Conservation (phyloP, 2,888 invertebrate species). For the Lasioglossum figueresi region DNA sequence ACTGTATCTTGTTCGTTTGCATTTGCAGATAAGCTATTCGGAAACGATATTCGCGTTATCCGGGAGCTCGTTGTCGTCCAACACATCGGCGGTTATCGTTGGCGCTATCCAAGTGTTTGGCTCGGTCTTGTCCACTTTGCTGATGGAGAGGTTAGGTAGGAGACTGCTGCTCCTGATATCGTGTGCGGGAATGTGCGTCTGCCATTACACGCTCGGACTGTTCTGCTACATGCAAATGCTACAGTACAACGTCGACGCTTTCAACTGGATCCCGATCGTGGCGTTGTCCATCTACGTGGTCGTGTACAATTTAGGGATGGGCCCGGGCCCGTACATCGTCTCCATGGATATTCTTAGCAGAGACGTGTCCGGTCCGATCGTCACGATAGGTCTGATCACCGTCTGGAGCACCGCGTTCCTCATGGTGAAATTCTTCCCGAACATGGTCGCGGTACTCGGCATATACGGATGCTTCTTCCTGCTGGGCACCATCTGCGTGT, state of each 20-base stretch:
- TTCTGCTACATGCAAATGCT: conserved; percentile 79
- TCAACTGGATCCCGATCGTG: conserved; percentile 85
- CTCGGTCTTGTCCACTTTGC: conserved; percentile 82
- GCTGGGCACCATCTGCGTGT: conserved; percentile 72
- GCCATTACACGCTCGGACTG: conserved; percentile 77
- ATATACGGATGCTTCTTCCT: conserved; percentile 79
- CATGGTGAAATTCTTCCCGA: conserved; percentile 76
- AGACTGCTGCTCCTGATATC: conserved; percentile 84
- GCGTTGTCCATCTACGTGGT: conserved; percentile 85
- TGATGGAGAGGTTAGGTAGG: conserved; percentile 87
- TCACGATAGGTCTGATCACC: conserved; percentile 68
- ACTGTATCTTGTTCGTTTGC: neutral
- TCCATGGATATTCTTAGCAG: conserved; percentile 85
- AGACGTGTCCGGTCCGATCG: conserved; percentile 74
- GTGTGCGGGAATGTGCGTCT: conserved; percentile 79
- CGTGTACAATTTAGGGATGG: conserved; percentile 85
- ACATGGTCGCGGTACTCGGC: conserved; percentile 69
- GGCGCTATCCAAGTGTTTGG: conserved; percentile 86
- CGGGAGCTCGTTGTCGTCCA: conserved; percentile 84
- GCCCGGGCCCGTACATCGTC: conserved; percentile 85
- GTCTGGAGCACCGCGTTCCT: conserved; percentile 78
- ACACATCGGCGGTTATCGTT: conserved; percentile 86
- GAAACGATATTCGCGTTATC: conserved; percentile 85
- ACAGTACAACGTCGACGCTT: conserved; percentile 73
- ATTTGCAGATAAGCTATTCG: conserved; percentile 84